phyloP scores from a whole-genome alignment of 2,888 invertebrate genomes.

The Sinhomidia bicolor region DNA sequence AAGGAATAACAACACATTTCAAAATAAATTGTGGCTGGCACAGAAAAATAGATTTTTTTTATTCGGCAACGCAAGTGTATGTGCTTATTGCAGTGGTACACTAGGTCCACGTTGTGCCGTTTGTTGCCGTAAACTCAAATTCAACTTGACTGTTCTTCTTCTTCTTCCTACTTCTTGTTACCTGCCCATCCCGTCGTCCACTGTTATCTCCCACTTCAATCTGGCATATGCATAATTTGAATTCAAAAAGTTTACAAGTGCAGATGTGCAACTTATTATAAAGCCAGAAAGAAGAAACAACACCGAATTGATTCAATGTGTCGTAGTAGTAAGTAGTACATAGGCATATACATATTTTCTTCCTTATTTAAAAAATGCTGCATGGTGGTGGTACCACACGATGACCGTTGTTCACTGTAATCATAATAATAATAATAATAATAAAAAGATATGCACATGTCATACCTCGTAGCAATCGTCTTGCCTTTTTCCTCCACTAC shows the following conservation, averaged over 20 bases:
- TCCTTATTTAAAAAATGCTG: not conserved
- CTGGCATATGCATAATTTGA: constrained; percentile 75
- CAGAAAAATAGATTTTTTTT: constrained; percentile 9
- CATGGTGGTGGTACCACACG: not conserved
- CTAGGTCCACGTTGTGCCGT: no score
- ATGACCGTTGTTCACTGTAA: not conserved
- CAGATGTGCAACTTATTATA: constrained; percentile 57
- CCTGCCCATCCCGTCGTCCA: constrained; percentile 71
- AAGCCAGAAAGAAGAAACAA: not conserved
- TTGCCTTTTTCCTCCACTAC: not conserved
- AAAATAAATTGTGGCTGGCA: constrained; percentile 52
- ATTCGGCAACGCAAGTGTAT: not conserved
- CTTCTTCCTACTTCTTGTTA: constrained; percentile 51
- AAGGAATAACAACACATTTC: constrained; percentile 25
- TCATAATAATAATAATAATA: constrained; percentile 3
- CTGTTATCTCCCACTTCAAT: constrained; percentile 71
- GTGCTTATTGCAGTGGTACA: not conserved
- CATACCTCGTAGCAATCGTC: constrained; percentile 26
- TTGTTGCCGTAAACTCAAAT: constrained; percentile 36
- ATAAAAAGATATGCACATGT: constrained; percentile 52
- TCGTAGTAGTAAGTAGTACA: no score
- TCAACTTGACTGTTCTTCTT: constrained; percentile 43
- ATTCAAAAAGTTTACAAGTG: constrained; percentile 58
- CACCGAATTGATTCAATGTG: constrained; percentile 15
- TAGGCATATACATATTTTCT: not conserved